Percentiles rank a stretch among this genome's conserved stretches.
Evolutionary conservation across 2,888 invertebrate genomes (phyloP).

Genomic region (Danaus chrysippus): DNA sequence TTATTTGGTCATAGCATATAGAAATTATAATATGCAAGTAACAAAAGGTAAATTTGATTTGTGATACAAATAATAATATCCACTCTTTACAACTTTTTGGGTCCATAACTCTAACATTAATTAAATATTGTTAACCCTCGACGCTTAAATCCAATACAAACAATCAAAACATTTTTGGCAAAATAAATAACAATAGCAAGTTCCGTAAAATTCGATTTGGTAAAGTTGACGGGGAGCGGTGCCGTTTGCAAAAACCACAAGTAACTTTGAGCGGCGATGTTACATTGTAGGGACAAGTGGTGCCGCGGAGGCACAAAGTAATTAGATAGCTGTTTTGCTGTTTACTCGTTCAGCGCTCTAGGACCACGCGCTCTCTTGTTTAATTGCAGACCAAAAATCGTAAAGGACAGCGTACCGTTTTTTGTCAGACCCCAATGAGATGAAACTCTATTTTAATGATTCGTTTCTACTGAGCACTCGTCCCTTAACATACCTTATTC

Average conservation of each 20-base stretch:
- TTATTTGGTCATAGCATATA: too few species aligned
- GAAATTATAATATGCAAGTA: too few species aligned
- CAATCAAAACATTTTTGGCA: conserved; percentile 22
- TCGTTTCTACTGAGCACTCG: conserved; percentile 36
- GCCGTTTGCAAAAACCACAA: conserved; percentile 63
- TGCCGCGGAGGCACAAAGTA: conserved; percentile 59
- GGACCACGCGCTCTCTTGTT: conserved; percentile 58
- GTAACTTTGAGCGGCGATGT: conserved; percentile 58
- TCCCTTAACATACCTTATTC: conserved; percentile 29
- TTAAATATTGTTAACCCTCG: conserved; percentile 5
- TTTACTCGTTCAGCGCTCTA: conserved; percentile 70
- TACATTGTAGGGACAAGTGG: conserved; percentile 55
- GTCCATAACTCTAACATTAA: neutral
- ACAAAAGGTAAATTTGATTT: too few species aligned
- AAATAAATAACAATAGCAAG: conserved; percentile 29
- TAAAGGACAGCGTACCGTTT: conserved; percentile 67
- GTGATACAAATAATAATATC: too few species aligned
- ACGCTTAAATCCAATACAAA: conserved; percentile 15
- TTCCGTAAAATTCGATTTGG: conserved; percentile 41
- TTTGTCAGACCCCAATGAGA: conserved; percentile 63
- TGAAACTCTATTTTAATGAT: conserved; percentile 68
- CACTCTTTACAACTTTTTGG: too few species aligned
- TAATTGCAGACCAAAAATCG: conserved; percentile 69
- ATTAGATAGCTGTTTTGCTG: conserved; percentile 70
- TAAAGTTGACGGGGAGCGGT: conserved; percentile 45